Evolutionary conservation across 2,888 invertebrate species (phyloP), one percentile per base, ranked within the genome.

Genomic region (Plusia festucae): DNA sequence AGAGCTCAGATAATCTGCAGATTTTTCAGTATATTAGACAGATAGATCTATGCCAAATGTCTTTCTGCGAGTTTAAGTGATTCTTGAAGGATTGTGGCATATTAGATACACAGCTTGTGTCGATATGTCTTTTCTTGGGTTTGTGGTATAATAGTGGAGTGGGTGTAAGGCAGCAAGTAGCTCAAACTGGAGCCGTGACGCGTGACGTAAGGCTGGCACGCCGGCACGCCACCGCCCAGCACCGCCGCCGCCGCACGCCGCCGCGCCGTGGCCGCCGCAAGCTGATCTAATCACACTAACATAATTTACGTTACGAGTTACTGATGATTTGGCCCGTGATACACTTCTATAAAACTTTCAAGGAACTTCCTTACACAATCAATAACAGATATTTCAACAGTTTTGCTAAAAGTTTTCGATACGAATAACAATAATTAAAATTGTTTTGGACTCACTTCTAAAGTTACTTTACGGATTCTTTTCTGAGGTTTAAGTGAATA

Each of bases 221-320:
- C 24, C 67, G 68, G 76, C 87, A 85, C 84, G 85, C 87, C 81
- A 86, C 82, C 60, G 82, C 79, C 75, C 70, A 79, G 53, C 55
- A 65, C 60, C 69, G 66, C 52, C 65, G 57, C 40, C n/a, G 34
- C 79, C 71, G 20, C 46, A 18, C 75, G 53, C 70, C 76, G 73
- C 76, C 73, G n/a, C 78, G 72, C 67, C 81, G 53, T 53, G 64
- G 53, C 62, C 63, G 46, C 55, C 56, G 18, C 46, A n/a, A n/a
- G 60, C 61, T 78, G 93, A 92, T 93, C 82, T 89, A 90, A 92
- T 93, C 93, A 82, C 80, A 67, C 85, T 87, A 88, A 88, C 86
- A 86, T 89, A 88, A 90, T 89, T 91, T 88, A 88, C 82, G 66
- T 76, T 81, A 78, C 78, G 74, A 81, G 74, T 79, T 83, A 80